Percentiles rank a stretch among this genome's conserved stretches.
Conservation (phyloP, 2,113 vertebrate species). For the Scopus umbretta region DNA sequence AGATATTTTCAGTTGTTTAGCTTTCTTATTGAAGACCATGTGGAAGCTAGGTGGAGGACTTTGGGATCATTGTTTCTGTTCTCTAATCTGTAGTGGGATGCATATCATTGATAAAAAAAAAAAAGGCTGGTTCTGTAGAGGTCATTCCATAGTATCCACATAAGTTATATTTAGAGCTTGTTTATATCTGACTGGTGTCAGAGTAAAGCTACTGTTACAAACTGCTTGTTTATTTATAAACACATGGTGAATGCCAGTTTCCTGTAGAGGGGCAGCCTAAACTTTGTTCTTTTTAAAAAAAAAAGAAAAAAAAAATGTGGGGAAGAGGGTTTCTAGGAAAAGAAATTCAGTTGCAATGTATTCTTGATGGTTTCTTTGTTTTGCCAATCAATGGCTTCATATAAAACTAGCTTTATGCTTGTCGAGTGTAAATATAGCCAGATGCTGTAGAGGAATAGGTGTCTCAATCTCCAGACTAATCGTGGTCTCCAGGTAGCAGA, state of each 20-base stretch:
- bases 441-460: background rate
- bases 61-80: background rate
- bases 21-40: background rate
- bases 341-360: background rate
- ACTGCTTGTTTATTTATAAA: slow-evolving; percentile 38
- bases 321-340: background rate
- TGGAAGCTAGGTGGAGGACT: background rate
- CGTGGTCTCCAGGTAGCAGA: background rate
- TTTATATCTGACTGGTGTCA: background rate
- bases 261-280: background rate
- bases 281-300: background rate
- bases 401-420: background rate
- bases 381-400: background rate
- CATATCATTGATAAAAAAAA: background rate
- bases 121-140: background rate
- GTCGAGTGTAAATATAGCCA: background rate
- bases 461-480: background rate
- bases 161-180: slow-evolving; percentile 47
- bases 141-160: slow-evolving; percentile 35
- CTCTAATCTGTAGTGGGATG: background rate
- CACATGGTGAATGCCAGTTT: background rate
- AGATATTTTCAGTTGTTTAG: background rate
- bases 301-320: background rate
- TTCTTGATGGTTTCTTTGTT: background rate
- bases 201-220: slow-evolving; percentile 19